Conservation (phyloP, 53 echinoderm and acorn worm genomes). For the Arbacia lixula region DNA sequence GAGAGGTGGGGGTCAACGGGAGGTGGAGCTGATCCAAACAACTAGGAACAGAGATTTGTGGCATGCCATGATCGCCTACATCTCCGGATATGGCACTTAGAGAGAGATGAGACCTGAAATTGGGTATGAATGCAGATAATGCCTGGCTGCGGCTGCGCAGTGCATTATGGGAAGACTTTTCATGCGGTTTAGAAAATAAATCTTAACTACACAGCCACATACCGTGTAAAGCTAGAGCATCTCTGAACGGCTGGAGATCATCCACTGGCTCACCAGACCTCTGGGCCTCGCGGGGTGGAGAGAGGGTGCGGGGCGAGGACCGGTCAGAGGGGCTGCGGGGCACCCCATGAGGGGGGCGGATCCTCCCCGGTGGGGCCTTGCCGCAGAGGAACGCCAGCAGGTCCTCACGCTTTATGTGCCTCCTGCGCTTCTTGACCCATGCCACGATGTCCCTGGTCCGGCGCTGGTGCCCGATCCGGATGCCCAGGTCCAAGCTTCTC, state of each 20-base stretch:
- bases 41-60: too few relatives aligned
- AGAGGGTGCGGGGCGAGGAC: slow-evolving; percentile 80
- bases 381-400: slow-evolving; percentile 95
- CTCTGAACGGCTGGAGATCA: slow-evolving; percentile 92
- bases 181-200: too few relatives aligned
- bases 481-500: slow-evolving; percentile 85
- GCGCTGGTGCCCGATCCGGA: slow-evolving; percentile 90
- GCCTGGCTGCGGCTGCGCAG: too few relatives aligned
- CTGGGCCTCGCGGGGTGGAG: slow-evolving; percentile 75
- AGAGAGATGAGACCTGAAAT: too few relatives aligned
- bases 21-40: too few relatives aligned
- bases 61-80: too few relatives aligned
- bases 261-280: slow-evolving; percentile 67
- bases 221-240: slow-evolving; percentile 97
- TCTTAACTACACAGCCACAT: too few relatives aligned
- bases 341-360: slow-evolving; percentile 56
- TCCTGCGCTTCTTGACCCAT: slow-evolving; percentile 95
- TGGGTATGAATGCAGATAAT: too few relatives aligned
- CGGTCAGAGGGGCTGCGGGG: slow-evolving; percentile 78
- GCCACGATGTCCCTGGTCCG: slow-evolving; percentile 88
- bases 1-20: too few relatives aligned
- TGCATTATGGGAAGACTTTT: too few relatives aligned
- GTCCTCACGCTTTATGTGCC: slow-evolving; percentile 90
- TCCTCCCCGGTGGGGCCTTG: slow-evolving; percentile 80
- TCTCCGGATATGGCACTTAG: too few relatives aligned